Percentiles rank a stretch among this genome's conserved stretches.
Evolutionary conservation across 2,797 vertebrate genomes (phyloP).

Genomic region (Manis crassicaudata): DNA sequence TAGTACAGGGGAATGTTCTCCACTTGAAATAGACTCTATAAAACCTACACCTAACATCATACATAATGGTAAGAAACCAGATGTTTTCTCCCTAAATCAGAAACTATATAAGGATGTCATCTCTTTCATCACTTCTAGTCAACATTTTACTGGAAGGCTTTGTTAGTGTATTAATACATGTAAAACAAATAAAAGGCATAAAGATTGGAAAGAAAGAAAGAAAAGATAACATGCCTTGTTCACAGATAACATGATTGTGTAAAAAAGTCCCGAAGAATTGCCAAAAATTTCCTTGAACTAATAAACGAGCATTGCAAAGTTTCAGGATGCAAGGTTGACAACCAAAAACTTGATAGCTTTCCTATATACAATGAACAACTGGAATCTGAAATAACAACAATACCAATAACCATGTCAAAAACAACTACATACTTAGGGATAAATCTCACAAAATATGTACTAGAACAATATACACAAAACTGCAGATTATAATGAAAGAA

Average conservation of each 20-base stretch:
- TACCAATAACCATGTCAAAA: background rate
- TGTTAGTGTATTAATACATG: background rate
- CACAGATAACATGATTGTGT: background rate
- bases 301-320: background rate
- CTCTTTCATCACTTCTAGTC: background rate
- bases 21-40: background rate
- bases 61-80: background rate
- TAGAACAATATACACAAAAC: background rate
- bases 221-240: background rate
- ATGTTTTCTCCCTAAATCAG: background rate
- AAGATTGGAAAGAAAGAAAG: background rate
- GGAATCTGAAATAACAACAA: background rate
- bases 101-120: background rate
- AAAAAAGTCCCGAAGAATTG: background rate
- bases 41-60: background rate
- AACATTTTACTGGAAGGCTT: background rate
- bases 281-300: background rate
- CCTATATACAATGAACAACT: background rate
- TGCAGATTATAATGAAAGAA: background rate
- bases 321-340: background rate
- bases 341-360: background rate
- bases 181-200: background rate
- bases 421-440: background rate
- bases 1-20: background rate
- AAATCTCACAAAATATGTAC: background rate